Percentiles rank a stretch among this genome's conserved stretches.
phyloP scores from a whole-genome alignment of 2,113 vertebrate genomes.

The Alethe castanea region DNA sequence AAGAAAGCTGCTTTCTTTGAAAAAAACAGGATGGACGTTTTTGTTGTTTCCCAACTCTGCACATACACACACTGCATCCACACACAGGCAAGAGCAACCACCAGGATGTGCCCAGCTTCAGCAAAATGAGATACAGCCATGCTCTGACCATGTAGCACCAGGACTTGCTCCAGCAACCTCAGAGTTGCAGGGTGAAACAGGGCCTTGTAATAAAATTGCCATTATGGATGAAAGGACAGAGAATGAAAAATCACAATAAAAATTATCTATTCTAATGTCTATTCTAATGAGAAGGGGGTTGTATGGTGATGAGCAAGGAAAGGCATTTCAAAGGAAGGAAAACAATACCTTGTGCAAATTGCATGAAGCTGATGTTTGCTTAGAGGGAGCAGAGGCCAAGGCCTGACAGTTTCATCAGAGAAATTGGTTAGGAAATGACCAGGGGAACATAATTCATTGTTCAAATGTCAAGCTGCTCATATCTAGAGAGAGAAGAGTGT shows the following conservation, averaged over 20 bases:
- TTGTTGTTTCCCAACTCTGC: not conserved
- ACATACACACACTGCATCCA: not conserved
- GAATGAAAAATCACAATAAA: not conserved
- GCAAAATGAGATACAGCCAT: not conserved
- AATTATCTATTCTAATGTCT: not conserved
- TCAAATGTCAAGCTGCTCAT: not conserved
- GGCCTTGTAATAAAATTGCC: not conserved
- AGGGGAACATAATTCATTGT: not conserved
- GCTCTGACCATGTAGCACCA: not conserved
- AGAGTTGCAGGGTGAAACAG: not conserved
- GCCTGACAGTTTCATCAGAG: slow-evolving; percentile 2
- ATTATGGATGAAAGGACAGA: not conserved
- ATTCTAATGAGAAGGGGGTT: not conserved
- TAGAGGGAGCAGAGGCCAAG: not conserved
- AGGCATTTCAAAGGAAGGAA: not conserved
- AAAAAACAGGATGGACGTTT: not conserved
- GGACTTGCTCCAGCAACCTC: not conserved
- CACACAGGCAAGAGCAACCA: not conserved
- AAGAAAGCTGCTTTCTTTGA: not conserved
- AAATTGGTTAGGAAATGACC: not conserved
- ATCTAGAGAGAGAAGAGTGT: not conserved
- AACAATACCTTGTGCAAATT: slow-evolving; percentile 25
- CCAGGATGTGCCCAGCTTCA: not conserved
- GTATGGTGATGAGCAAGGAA: not conserved
- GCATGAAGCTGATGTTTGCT: not conserved